Evolutionary conservation across 2,888 invertebrate species (phyloP).

Genomic region (Caenorhabditis virilis): DNA sequence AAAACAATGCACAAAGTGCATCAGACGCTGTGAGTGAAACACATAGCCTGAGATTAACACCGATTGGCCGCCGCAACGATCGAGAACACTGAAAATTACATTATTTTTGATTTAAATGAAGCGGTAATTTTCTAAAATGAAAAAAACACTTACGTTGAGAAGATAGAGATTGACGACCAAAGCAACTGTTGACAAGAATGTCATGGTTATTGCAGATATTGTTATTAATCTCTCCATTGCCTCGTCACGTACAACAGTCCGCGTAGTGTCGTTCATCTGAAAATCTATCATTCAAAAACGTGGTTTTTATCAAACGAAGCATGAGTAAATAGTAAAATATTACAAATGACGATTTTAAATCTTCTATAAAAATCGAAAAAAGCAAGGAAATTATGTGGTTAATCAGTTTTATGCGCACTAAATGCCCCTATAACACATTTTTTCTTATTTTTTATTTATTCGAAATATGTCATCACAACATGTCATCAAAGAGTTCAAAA

Average conservation of each 20-base stretch:
- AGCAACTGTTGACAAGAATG: slow-evolving; percentile 50
- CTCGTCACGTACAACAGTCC: neutral
- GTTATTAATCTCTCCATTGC: slow-evolving; percentile 7
- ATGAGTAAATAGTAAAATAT: too few relatives aligned
- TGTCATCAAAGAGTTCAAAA: too few relatives aligned
- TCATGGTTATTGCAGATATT: slow-evolving; percentile 51
- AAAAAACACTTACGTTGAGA: slow-evolving; percentile 54
- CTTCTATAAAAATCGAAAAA: too few relatives aligned
- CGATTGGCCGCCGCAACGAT: slow-evolving; percentile 59
- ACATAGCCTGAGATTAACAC: slow-evolving; percentile 62
- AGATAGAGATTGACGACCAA: slow-evolving; percentile 61
- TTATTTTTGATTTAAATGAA: too few relatives aligned
- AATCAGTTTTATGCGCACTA: too few relatives aligned
- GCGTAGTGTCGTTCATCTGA: neutral
- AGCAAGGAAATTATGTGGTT: too few relatives aligned
- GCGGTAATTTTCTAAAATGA: too few relatives aligned
- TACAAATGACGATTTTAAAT: too few relatives aligned
- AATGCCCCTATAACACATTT: too few relatives aligned
- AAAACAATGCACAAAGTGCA: slow-evolving; percentile 60
- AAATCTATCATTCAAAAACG: neutral
- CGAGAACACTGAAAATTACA: slow-evolving; percentile 61
- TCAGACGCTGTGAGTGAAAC: slow-evolving; percentile 60
- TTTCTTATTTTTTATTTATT: too few relatives aligned
- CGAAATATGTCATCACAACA: too few relatives aligned
- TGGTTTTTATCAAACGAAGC: too few relatives aligned